Evolutionary conservation across 2,888 invertebrate species (phyloP), one percentile per base, ranked within the genome.

Genomic region (Andrena hattorfiana): DNA sequence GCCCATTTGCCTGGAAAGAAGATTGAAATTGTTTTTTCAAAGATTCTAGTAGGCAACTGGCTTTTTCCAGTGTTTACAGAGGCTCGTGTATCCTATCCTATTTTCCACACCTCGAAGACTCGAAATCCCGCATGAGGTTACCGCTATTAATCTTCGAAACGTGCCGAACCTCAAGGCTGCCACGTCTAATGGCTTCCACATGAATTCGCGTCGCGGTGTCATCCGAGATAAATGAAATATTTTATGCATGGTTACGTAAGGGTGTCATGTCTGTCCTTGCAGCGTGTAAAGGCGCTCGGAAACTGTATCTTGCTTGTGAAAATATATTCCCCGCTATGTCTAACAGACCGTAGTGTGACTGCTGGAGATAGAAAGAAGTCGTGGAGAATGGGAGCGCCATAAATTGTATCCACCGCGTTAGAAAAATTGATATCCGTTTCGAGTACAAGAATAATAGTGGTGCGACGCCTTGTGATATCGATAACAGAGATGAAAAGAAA

Each of bases 91-190:
- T 68, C 51, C 32, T 10, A 30, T 63, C 42, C 56, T 48, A 60
- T 71, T 70, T 71, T 66, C 59, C 28, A 35, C n/a, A 7, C 16
- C 35, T 64, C 10, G 28, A 1, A n/a, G 26, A 59, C 16, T 32
- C 20, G 6, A 30, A 56, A 23, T 16, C 23, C 48, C 8, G 5
- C 49, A 20, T 26, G 10, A 1, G 26, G 35, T 48, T 26, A 10
- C 28, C 66, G 16, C 28, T 10, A n/a, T 70, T 62, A 49, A 79
- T 79, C 71, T 68, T 59, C 23, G 30, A 66, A 59, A 68, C 75
- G 49, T 42, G 28, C 23, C 62, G 51, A 74, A 66, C 26, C 56
- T 28, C 79, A 66, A 78, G 60, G 10, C 48, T 59, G 10, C n/a
- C 59, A 2, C 5, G 42, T 10, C 16, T 35, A 13, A 30, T 28